phyloP scores from a whole-genome alignment of 2,797 vertebrate species.

The Sparidentex hasta region DNA sequence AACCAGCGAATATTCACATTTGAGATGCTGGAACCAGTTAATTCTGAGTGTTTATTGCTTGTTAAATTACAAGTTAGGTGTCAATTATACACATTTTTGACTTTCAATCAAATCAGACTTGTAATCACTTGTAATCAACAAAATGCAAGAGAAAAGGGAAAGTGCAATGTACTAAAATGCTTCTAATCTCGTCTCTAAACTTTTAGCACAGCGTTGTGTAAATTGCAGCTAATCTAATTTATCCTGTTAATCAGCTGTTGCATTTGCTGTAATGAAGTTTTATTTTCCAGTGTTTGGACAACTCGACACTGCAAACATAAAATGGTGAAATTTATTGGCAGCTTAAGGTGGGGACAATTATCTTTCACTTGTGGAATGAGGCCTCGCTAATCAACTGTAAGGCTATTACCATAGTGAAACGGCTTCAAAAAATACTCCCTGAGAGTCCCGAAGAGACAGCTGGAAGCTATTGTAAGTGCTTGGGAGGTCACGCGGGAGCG shows the following conservation, averaged over 20 bases:
- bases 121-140: too few species aligned
- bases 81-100: too few species aligned
- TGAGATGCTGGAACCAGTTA: too few species aligned
- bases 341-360: slow-evolving; percentile 76
- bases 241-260: slow-evolving; percentile 15
- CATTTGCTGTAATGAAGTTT: slow-evolving; percentile 18
- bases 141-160: too few species aligned
- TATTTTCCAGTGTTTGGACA: slow-evolving; percentile 37
- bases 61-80: too few species aligned
- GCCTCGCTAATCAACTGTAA: slow-evolving; percentile 75
- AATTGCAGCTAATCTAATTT: slow-evolving; percentile 37
- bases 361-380: slow-evolving; percentile 71
- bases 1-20: too few species aligned
- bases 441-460: slow-evolving; percentile 74
- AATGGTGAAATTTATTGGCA: slow-evolving; percentile 20
- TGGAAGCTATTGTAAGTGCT: slow-evolving; percentile 77
- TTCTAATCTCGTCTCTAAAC: not conserved
- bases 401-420: slow-evolving; percentile 74
- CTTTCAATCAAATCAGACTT: too few species aligned
- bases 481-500: slow-evolving; percentile 20
- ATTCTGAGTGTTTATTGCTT: too few species aligned
- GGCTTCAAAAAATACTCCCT: slow-evolving; percentile 74
- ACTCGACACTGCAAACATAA: slow-evolving; percentile 34
- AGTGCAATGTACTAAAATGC: not conserved
- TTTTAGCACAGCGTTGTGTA: not conserved